Evolutionary conservation across 2,888 invertebrate genomes (phyloP), one percentile per base, ranked within the genome.

Genomic region (Rotaria magnacalcarata): DNA sequence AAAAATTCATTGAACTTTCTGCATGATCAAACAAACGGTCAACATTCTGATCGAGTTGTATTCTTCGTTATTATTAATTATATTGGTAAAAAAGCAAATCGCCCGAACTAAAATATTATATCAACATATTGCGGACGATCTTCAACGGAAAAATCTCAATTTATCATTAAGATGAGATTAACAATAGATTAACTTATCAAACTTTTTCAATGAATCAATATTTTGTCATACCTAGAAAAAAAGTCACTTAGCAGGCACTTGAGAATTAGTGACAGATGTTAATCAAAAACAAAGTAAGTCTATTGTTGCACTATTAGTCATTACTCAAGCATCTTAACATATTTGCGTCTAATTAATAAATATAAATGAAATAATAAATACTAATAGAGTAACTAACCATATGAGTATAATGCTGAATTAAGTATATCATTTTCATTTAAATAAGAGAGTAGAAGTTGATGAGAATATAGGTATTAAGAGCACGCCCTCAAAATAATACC

Each of bases 151-250:
- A 34, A 34, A 34, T 34, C 74, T 52, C 52, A 74, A 74, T 85
- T 74, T 74, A 50, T 52, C 74, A 47, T 85, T 74, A 16, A 85
- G 41, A 85, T 85, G 50, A 34, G 34, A 52, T 56, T 47, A 85
- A 47, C 56, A 84, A 21, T 54, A 7, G 34, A 34, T 2, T 2
- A 34, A 34, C 34, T 34, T 43, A 75, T 43, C 75, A 21, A 43
- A 75, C 41, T 41, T 24, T 24, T 14, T 5, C 24, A 21, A 41
- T 43, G 41, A 4, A 41, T 43, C 43, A 75, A 75, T 11, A 75
- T 21, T 43, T 43, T 75, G 75, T 3, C 43, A 34, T 43, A 24
- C 2, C 43, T 10, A 75, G 41, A 75, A 34, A 34, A 34, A 34
- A 34, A 34, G 34, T 34, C 34, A 34, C 34, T 34, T 34, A 34